Conservation (phyloP, 1,140 invertebrate species). For the Drosophila cardini region DNA sequence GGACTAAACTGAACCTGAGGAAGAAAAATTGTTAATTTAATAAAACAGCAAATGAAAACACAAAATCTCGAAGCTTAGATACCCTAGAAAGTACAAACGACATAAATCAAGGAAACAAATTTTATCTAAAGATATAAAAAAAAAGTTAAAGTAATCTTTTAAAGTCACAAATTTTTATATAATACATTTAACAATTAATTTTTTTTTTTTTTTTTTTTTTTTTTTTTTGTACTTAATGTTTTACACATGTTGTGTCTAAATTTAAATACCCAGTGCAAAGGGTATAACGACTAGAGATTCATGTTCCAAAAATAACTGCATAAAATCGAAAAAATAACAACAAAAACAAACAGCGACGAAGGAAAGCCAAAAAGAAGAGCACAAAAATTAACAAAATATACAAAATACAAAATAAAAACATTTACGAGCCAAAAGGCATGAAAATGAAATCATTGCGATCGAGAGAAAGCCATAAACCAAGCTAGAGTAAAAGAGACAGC, state of each 20-base stretch:
- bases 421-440: constrained; percentile 58
- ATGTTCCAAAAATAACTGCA: constrained; percentile 71
- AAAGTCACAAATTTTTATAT: too few species aligned
- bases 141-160: too few species aligned
- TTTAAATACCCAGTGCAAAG: constrained; percentile 14
- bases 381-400: constrained; percentile 34
- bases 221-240: background rate
- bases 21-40: constrained; percentile 65
- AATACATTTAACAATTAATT: too few species aligned
- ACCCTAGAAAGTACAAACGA: background rate
- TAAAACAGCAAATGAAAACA: constrained; percentile 64
- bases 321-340: constrained; percentile 28
- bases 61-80: background rate
- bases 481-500: constrained; percentile 4
- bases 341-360: constrained; percentile 22
- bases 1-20: constrained; percentile 58
- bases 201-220: too few species aligned
- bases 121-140: too few species aligned
- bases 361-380: constrained; percentile 24
- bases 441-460: constrained; percentile 75
- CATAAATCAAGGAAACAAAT: too few species aligned
- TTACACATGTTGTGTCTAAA: constrained; percentile 7
- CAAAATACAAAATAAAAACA: constrained; percentile 65
- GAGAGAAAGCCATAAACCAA: constrained; percentile 11
- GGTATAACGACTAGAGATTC: constrained; percentile 36